Percentiles rank a stretch among this genome's conserved stretches.
phyloP scores from a whole-genome alignment of 2,888 invertebrate genomes.

The Galerucella nymphaeae region DNA sequence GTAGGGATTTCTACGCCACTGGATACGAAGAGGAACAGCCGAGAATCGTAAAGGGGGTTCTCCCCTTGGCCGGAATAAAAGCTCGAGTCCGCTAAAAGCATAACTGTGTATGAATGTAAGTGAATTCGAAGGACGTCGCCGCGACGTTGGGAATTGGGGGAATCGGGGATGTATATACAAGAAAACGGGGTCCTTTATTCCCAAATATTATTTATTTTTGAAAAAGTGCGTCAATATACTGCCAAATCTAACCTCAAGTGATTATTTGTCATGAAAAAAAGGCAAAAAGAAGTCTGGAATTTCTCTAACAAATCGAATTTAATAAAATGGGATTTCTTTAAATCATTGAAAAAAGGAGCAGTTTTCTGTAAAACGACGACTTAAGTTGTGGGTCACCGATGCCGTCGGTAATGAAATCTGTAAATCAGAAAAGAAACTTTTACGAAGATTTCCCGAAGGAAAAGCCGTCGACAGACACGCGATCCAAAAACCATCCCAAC shows the following conservation, averaged over 20 bases:
- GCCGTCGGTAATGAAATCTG: constrained; percentile 41
- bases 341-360: neutral
- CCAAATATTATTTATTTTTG: constrained; percentile 16
- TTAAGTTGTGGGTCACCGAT: constrained; percentile 12
- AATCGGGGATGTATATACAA: constrained; percentile 18
- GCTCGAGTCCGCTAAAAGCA: constrained; percentile 61
- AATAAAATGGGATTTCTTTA: neutral
- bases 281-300: too few relatives aligned
- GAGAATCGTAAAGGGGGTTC: neutral
- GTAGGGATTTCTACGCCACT: constrained; percentile 4
- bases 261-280: too few relatives aligned
- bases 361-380: neutral
- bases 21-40: constrained; percentile 6
- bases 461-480: constrained; percentile 37
- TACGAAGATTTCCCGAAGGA: constrained; percentile 44
- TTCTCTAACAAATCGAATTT: neutral
- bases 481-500: constrained; percentile 14
- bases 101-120: constrained; percentile 65
- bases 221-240: too few relatives aligned
- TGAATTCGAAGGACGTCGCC: constrained; percentile 61
- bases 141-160: constrained; percentile 19
- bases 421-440: constrained; percentile 44
- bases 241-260: too few relatives aligned
- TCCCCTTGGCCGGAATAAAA: constrained; percentile 50
- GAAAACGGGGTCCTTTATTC: constrained; percentile 29